Conservation (phyloP, 2,113 vertebrate species). For the Carlito syrichta region DNA sequence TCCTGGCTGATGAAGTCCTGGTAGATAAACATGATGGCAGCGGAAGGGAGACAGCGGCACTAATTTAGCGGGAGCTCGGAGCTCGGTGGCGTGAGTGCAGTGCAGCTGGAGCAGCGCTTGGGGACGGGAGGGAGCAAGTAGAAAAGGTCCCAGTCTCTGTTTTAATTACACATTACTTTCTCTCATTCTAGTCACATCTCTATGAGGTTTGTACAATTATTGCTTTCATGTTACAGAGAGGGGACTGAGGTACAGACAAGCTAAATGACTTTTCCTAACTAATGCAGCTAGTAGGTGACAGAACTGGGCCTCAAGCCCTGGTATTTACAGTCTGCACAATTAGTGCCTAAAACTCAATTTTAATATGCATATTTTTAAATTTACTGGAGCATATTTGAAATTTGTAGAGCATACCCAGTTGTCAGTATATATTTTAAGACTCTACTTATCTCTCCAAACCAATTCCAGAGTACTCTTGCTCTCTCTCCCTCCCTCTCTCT, state of each 20-base stretch:
- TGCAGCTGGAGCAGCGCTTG: no score
- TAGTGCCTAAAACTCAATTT: background rate
- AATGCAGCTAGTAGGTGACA: background rate
- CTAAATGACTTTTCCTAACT: background rate
- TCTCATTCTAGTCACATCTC: background rate
- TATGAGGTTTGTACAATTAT: background rate
- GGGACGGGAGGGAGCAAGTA: no score
- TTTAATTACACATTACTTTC: background rate
- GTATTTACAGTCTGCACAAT: background rate
- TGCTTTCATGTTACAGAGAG: background rate
- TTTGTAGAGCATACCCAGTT: background rate
- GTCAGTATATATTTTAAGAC: constrained; percentile 40
- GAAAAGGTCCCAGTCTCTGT: background rate
- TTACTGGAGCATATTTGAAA: background rate
- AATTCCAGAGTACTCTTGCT: background rate
- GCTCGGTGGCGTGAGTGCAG: no score
- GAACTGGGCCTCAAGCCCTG: background rate
- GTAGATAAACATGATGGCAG: no score
- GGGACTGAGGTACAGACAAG: background rate
- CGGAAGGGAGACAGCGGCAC: no score
- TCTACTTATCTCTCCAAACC: constrained; percentile 55
- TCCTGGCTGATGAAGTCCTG: no score
- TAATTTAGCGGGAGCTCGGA: no score
- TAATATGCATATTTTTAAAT: constrained; percentile 24
- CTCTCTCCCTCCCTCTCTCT: background rate